Conservation (phyloP, 2,888 invertebrate genomes). For the Aphrophora alni region DNA sequence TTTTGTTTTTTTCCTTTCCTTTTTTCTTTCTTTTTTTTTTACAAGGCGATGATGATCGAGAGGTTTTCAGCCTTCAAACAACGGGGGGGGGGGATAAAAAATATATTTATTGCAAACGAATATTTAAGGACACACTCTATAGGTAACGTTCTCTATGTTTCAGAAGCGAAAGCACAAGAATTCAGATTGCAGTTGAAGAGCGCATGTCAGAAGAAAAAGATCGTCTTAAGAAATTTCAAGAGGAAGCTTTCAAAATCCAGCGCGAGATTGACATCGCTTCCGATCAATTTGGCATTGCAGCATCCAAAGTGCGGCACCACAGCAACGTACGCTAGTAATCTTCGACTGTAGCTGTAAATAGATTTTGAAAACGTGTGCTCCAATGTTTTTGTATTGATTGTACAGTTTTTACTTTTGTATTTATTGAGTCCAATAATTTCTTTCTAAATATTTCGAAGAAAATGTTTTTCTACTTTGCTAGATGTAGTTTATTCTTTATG, state of each 20-base stretch:
- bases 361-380: too few species aligned
- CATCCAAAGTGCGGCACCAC: background rate
- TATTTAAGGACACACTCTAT: too few species aligned
- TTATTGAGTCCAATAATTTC: background rate
- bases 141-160: too few species aligned
- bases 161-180: background rate
- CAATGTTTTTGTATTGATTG: background rate
- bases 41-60: too few species aligned
- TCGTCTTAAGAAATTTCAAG: background rate
- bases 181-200: background rate
- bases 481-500: too few species aligned
- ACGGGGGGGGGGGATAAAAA: too few species aligned
- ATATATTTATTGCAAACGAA: too few species aligned
- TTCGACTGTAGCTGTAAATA: background rate
- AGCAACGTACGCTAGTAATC: background rate
- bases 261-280: background rate
- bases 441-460: too few species aligned
- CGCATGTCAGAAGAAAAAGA: background rate
- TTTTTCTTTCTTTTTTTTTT: too few species aligned
- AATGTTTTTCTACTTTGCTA: too few species aligned
- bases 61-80: too few species aligned
- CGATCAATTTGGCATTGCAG: background rate
- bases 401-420: background rate
- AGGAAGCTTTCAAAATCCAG: background rate
- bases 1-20: too few species aligned